Evolutionary conservation across 2,888 invertebrate genomes (phyloP), one percentile per base, ranked within the genome.

Genomic region (Dorcus parallelipipedus): DNA sequence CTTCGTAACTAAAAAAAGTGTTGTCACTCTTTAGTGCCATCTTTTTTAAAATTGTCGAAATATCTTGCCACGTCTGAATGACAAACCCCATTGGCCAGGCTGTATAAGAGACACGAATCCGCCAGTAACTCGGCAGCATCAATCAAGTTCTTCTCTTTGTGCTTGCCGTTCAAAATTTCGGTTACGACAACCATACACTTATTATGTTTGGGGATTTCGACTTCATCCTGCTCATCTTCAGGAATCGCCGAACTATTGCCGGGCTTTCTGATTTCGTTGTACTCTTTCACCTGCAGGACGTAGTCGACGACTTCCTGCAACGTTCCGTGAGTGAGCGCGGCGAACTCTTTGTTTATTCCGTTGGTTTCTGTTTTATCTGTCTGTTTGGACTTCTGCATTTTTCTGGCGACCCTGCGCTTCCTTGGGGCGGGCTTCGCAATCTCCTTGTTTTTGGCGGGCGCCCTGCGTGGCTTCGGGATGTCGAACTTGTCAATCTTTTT

Each of bases 71-170:
- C 58, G 58, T 73, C 71, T 5, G 68, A 68, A 38, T 77, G 75
- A 47, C 70, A 68, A 17, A 73, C 69, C 2, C 74, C 74, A 52
- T 70, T 71, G 3, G 76, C 72, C 0, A 74, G 68, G 52, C 77
- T 75, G 60, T 78, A 78, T 20, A 78, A 62, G 33, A 74, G 58
- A 5, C 74, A 73, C 3, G 76, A 73, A 52, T 76, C 70, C 48
- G 71, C 69, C 38, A 79, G 64, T 8, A 79, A 63, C 45, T 74
- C 71, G 33, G 69, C 67, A n/a, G 61, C 62, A 8, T 65, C 45
- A 33, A 39, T 50, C 9, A 65, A 26, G 49, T 61, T 62, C 10
- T 49, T 48, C 33, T 61, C 52, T 39, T 42, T 47, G 33, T 23
- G 14, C 42, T 40, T 41, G 38, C 23, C 17, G 38, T 42, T n/a